These are phyloP conservation scores for Oryctes rhinoceros DNA, from an alignment of 1,140 invertebrate genomes.

Conservation along the genomic window DNA sequence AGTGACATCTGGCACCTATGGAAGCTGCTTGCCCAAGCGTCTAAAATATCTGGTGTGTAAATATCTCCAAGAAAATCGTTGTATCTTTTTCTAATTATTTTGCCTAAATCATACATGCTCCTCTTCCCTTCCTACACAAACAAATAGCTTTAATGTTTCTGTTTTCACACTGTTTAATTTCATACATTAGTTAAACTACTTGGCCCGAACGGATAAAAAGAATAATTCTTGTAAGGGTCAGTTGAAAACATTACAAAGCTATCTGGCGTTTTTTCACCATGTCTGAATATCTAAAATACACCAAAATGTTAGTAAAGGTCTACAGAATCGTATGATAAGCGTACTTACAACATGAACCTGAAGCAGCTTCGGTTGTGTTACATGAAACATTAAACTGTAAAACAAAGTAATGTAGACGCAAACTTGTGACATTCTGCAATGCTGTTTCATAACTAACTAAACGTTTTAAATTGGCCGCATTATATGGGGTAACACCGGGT, in stretches of 20 bases:
- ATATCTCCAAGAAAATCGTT: conserved; percentile 59
- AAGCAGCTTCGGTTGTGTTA: too few species aligned
- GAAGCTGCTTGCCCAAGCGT: conserved; percentile 66
- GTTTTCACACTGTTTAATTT: not conserved
- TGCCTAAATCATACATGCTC: conserved; percentile 62
- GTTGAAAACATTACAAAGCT: not conserved
- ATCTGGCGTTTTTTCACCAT: conserved; percentile 43
- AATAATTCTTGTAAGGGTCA: conserved; percentile 12
- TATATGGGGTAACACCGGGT: too few species aligned
- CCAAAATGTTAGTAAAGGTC: too few species aligned
- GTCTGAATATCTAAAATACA: conserved; percentile 42
- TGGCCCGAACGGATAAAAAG: not conserved
- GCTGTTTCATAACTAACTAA: too few species aligned
- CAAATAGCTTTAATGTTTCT: conserved; percentile 17
- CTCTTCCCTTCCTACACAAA: conserved; percentile 61
- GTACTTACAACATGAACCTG: too few species aligned
- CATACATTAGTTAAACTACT: conserved; percentile 32
- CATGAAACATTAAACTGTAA: too few species aligned
- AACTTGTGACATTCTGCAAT: too few species aligned
- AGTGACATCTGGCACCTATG: conserved; percentile 66
- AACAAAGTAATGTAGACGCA: too few species aligned
- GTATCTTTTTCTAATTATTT: conserved; percentile 60
- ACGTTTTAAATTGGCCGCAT: too few species aligned
- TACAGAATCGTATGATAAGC: too few species aligned
- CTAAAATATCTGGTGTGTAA: conserved; percentile 61